Conservation (phyloP, 2,888 invertebrate species). For the Oscheius myriophilus region DNA sequence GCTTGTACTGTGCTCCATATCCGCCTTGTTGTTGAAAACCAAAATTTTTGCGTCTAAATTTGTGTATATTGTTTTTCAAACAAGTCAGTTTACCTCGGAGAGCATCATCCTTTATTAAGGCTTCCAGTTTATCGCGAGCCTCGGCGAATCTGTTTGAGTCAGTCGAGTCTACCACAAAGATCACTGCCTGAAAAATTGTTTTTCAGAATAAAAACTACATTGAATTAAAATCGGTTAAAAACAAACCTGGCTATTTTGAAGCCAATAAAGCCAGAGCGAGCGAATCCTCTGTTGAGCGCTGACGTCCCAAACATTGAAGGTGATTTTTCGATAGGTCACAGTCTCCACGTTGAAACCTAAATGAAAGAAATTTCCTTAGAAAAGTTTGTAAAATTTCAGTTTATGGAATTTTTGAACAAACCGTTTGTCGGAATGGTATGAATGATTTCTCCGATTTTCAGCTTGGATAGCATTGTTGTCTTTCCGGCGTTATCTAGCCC, state of each 20-base stretch:
- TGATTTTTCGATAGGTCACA: constrained; percentile 16
- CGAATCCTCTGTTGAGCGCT: constrained; percentile 23
- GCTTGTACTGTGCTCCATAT: constrained; percentile 1
- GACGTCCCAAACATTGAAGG: constrained; percentile 25
- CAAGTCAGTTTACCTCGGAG: background rate
- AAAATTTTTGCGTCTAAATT: constrained; percentile 25
- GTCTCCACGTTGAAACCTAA: constrained; percentile 26
- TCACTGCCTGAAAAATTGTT: constrained; percentile 2
- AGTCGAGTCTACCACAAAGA: constrained; percentile 23
- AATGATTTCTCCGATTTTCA: constrained; percentile 20
- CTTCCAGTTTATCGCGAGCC: constrained; percentile 12
- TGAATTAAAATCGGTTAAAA: background rate
- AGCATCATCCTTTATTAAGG: constrained; percentile 14
- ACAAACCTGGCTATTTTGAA: constrained; percentile 2
- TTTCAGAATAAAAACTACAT: background rate
- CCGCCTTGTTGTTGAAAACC: constrained; percentile 21
- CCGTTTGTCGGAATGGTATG: constrained; percentile 23
- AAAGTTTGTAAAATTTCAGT: no score
- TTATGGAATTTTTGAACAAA: constrained; percentile 1
- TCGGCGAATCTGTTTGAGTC: constrained; percentile 7
- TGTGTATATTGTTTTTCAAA: no score
- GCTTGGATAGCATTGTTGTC: constrained; percentile 22
- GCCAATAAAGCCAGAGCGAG: constrained; percentile 20
- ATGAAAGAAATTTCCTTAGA: no score
- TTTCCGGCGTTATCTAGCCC: constrained; percentile 26